A percentile compares a stretch with the other conserved stretches of the same genome.
phyloP scores from a whole-genome alignment of 2,113 vertebrate species.

The Zapus hudsonius region DNA sequence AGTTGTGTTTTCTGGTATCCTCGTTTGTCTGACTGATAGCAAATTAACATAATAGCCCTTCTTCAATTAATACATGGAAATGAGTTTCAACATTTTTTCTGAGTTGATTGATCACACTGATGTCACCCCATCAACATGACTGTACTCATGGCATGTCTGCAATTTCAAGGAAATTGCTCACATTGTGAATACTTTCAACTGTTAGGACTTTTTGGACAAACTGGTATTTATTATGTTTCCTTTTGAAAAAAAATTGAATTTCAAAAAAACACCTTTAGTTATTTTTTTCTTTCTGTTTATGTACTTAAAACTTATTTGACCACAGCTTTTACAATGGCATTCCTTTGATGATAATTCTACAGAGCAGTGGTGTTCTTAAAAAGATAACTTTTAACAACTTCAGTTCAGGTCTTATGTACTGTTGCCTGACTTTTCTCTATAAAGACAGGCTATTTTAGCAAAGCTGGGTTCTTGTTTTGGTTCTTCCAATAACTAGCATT shows the following conservation, averaged over 20 bases:
- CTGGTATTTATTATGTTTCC: slow-evolving; percentile 22
- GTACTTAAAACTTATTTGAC: background rate
- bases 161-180: slow-evolving; percentile 66
- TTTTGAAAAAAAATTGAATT: slow-evolving; percentile 13
- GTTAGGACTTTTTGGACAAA: background rate
- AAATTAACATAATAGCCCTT: slow-evolving; percentile 47
- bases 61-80: slow-evolving; percentile 62
- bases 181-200: slow-evolving; percentile 19
- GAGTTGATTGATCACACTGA: background rate
- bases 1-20: slow-evolving; percentile 40
- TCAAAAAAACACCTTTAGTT: background rate
- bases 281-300: slow-evolving; percentile 15
- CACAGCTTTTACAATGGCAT: background rate
- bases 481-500: slow-evolving; percentile 10
- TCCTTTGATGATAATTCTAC: background rate
- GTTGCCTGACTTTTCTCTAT: background rate
- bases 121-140: background rate
- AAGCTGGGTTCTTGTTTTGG: background rate
- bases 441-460: background rate
- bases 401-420: background rate
- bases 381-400: slow-evolving; percentile 46
- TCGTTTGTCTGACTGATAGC: slow-evolving; percentile 45
- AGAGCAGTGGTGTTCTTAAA: slow-evolving; percentile 40
- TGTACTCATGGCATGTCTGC: slow-evolving; percentile 11
- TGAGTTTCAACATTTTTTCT: slow-evolving; percentile 39